A percentile compares a stretch with the other conserved stretches of the same genome.
These are phyloP conservation scores for Tigriopus japonicus DNA, from an alignment of 1,140 invertebrate genomes.

Conservation along the genomic window DNA sequence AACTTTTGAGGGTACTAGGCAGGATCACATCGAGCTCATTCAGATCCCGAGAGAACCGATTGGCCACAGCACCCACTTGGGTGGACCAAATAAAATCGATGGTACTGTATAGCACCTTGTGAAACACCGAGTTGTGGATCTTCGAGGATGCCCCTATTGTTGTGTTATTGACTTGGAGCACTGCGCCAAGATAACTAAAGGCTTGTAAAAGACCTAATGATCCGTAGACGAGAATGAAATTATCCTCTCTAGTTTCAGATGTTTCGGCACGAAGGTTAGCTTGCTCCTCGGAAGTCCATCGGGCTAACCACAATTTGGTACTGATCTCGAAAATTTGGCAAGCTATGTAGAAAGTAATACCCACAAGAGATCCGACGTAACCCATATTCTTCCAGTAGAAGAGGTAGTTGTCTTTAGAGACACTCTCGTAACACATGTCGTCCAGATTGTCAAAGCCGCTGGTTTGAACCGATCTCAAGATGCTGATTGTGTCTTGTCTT, in stretches of 20 bases:
- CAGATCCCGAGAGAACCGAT: slow-evolving; percentile 22
- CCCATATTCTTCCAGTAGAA: background rate
- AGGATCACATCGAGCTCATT: slow-evolving; percentile 26
- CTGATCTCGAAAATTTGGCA: slow-evolving; percentile 49
- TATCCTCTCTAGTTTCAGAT: background rate
- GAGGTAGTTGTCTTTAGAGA: background rate
- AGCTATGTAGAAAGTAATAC: background rate
- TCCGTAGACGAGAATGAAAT: slow-evolving; percentile 67
- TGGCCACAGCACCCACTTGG: slow-evolving; percentile 37
- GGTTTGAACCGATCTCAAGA: too few species aligned
- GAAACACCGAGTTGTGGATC: slow-evolving; percentile 22
- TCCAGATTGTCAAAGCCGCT: background rate
- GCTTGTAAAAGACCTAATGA: slow-evolving; percentile 69
- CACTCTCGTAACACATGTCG: background rate
- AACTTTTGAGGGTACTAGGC: slow-evolving; percentile 20
- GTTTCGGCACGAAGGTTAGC: too few species aligned
- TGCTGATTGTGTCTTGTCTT: too few species aligned
- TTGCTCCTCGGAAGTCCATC: slow-evolving; percentile 40
- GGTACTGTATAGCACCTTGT: slow-evolving; percentile 37
- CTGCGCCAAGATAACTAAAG: slow-evolving; percentile 22
- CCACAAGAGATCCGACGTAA: too few species aligned
- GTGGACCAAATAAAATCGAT: slow-evolving; percentile 58
- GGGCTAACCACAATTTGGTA: slow-evolving; percentile 77
- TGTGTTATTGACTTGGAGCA: background rate
- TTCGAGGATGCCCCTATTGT: slow-evolving; percentile 17